Evolutionary conservation across 1,140 invertebrate genomes (phyloP).

Genomic region (Microplitis mediator): DNA sequence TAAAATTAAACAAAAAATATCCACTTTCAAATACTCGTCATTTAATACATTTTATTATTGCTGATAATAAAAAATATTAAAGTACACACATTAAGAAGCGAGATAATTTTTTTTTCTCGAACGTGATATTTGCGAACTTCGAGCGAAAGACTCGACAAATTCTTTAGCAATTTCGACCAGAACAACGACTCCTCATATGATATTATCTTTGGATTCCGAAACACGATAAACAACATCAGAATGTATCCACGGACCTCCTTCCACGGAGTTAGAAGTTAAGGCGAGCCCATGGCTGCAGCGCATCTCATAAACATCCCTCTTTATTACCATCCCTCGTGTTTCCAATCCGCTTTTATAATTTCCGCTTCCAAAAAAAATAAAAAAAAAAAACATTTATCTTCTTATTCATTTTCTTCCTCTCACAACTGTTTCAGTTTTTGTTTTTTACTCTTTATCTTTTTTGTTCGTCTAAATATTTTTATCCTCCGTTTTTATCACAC

Average conservation of each 20-base stretch:
- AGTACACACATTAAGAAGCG: not conserved
- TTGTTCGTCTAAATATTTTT: not conserved
- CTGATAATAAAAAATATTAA: too few relatives aligned
- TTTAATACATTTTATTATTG: too few relatives aligned
- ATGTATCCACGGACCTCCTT: slow-evolving; percentile 22
- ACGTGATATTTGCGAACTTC: not conserved
- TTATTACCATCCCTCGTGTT: slow-evolving; percentile 52
- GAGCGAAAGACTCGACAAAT: slow-evolving; percentile 19
- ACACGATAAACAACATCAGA: slow-evolving; percentile 40
- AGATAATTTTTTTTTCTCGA: not conserved
- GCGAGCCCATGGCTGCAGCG: slow-evolving; percentile 43
- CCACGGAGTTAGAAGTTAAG: slow-evolving; percentile 6
- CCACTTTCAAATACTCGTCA: too few relatives aligned
- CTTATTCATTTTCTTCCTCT: slow-evolving; percentile 1
- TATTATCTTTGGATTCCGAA: slow-evolving; percentile 35
- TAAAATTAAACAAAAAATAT: too few relatives aligned
- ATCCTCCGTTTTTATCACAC: not conserved
- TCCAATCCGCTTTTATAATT: slow-evolving; percentile 54
- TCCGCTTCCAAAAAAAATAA: slow-evolving; percentile 48
- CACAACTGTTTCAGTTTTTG: not conserved
- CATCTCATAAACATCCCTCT: slow-evolving; percentile 56
- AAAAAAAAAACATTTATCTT: not conserved
- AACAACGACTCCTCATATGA: slow-evolving; percentile 20
- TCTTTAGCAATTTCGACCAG: slow-evolving; percentile 11
- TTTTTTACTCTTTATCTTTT: not conserved